Evolutionary conservation across 1,140 invertebrate species (phyloP).

Genomic region (Lordiphosa collinella): DNA sequence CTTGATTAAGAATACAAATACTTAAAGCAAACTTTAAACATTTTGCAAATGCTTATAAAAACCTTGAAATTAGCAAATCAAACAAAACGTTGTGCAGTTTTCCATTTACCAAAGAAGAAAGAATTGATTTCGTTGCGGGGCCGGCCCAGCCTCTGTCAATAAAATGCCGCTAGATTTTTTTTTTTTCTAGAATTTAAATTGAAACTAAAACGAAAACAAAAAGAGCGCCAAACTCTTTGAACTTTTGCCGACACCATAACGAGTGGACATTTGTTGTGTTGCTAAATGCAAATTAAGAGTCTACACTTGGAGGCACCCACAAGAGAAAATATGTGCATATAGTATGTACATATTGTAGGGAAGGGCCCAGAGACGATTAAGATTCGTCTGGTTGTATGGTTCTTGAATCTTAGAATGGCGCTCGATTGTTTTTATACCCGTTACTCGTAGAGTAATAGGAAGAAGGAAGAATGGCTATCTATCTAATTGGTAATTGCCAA

Average conservation of each 20-base stretch:
- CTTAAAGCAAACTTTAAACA: too few relatives aligned
- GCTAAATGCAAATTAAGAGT: slow-evolving; percentile 70
- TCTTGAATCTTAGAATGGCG: too few relatives aligned
- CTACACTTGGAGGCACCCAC: neutral
- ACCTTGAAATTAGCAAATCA: too few relatives aligned
- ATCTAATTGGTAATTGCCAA: too few relatives aligned
- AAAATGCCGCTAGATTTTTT: slow-evolving; percentile 21
- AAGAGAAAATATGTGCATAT: slow-evolving; percentile 3
- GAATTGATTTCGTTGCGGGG: slow-evolving; percentile 2
- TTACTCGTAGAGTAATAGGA: too few relatives aligned
- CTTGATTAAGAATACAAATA: too few relatives aligned
- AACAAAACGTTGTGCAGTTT: neutral
- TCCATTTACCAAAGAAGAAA: neutral
- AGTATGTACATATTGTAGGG: too few relatives aligned
- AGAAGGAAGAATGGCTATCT: too few relatives aligned
- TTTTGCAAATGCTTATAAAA: too few relatives aligned
- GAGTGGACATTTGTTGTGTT: slow-evolving; percentile 50
- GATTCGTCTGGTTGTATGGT: too few relatives aligned
- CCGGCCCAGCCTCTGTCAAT: neutral
- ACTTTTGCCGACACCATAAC: slow-evolving; percentile 64
- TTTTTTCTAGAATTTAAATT: slow-evolving; percentile 58
- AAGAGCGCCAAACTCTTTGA: slow-evolving; percentile 42
- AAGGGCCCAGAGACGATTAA: too few relatives aligned
- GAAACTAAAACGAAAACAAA: slow-evolving; percentile 40
- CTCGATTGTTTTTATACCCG: too few relatives aligned